Conservation (phyloP, 2,888 invertebrate genomes). For the Clunio marinus region DNA sequence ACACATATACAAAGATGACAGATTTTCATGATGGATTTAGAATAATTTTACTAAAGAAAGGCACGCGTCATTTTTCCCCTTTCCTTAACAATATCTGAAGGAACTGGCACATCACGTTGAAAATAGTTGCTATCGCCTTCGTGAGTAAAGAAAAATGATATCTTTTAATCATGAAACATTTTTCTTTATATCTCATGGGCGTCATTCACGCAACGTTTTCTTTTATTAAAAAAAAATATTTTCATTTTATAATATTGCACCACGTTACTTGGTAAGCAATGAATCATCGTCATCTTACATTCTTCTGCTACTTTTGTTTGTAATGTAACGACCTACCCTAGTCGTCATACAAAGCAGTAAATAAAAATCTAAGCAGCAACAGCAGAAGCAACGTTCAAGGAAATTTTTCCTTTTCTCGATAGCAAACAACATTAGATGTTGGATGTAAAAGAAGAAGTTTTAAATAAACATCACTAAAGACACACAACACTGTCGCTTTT, state of each 20-base stretch:
- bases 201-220: not conserved
- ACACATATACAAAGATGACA: not conserved
- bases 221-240: conserved; percentile 9
- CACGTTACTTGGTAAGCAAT: not conserved
- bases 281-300: not conserved
- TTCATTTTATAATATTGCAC: not conserved
- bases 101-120: too few species aligned
- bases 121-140: too few species aligned
- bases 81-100: conserved; percentile 5
- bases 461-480: conserved; percentile 1
- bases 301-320: too few species aligned
- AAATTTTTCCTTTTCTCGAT: too few species aligned
- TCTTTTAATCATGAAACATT: too few species aligned
- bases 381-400: too few species aligned
- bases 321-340: conserved; percentile 13
- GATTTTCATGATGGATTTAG: not conserved
- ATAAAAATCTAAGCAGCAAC: not conserved
- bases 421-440: too few species aligned
- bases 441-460: conserved; percentile 2
- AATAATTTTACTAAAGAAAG: not conserved
- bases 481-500: not conserved
- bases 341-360: too few species aligned
- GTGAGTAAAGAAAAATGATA: not conserved
- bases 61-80: conserved; percentile 16
- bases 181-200: too few species aligned